Percentiles rank a stretch among this genome's conserved stretches.
Conservation (phyloP, 2,113 vertebrate species). For the Xenus cinereus region DNA sequence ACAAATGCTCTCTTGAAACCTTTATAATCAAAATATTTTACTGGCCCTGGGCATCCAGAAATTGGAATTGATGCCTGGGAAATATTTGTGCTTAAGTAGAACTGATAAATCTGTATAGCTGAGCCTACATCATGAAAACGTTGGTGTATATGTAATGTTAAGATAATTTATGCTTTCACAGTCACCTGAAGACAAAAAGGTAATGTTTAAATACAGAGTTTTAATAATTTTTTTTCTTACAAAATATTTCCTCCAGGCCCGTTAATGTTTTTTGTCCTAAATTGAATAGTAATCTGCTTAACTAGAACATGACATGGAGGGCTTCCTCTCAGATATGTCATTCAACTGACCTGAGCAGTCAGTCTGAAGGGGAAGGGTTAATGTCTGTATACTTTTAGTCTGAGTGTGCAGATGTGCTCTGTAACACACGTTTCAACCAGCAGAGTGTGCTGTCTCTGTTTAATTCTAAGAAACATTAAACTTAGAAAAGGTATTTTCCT, state of each 20-base stretch:
- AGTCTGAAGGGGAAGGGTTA: too few species aligned
- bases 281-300: not conserved
- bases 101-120: not conserved
- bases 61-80: not conserved
- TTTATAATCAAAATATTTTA: not conserved
- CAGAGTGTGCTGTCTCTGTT: constrained; percentile 47
- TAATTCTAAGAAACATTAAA: not conserved
- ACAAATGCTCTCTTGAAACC: not conserved
- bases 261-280: not conserved
- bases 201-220: not conserved
- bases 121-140: not conserved
- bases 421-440: not conserved
- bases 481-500: not conserved
- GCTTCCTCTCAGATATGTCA: not conserved
- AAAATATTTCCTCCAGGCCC: not conserved
- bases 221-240: not conserved
- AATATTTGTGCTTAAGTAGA: not conserved
- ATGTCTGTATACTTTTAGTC: not conserved
- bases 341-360: not conserved
- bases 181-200: not conserved
- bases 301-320: not conserved
- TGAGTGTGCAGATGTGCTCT: accelerated
- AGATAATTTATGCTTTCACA: not conserved
- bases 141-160: not conserved
- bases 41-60: not conserved